These are phyloP conservation scores for Acleris laterana DNA, from an alignment of 2,888 invertebrate species.

Conservation along the genomic window DNA sequence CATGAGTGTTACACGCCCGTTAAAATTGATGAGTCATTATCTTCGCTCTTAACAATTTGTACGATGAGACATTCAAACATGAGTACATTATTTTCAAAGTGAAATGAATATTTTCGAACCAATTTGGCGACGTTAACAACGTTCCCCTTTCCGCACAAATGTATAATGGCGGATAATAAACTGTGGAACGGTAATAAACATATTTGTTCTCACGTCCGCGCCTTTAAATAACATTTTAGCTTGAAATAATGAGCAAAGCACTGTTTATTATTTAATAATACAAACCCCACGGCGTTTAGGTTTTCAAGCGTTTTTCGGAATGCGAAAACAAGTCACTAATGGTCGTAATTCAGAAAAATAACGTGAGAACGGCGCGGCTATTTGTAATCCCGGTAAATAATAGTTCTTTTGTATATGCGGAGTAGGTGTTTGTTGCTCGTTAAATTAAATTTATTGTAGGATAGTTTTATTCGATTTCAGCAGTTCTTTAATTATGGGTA, in stretches of 20 bases:
- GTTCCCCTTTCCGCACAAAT: constrained; percentile 2
- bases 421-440: no score
- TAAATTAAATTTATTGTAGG: no score
- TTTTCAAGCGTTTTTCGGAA: neutral
- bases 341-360: constrained; percentile 13
- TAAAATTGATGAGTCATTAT: no score
- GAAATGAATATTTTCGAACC: constrained; percentile 2
- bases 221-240: constrained; percentile 16
- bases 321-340: constrained; percentile 9
- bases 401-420: neutral
- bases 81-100: neutral
- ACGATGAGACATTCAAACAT: neutral
- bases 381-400: neutral
- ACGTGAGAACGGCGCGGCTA: neutral
- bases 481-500: no score
- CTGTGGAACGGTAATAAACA: constrained; percentile 10
- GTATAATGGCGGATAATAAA: constrained; percentile 8
- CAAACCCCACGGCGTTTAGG: constrained; percentile 6
- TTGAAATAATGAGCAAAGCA: constrained; percentile 11
- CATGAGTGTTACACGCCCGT: no score
- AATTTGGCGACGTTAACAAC: constrained; percentile 3
- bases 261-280: constrained; percentile 16
- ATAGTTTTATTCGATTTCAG: no score
- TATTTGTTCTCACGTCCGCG: constrained; percentile 10
- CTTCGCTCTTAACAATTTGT: no score